Percentiles rank a stretch among this genome's conserved stretches.
phyloP scores from a whole-genome alignment of 2,888 invertebrate species.

The Drosophila quinaria region DNA sequence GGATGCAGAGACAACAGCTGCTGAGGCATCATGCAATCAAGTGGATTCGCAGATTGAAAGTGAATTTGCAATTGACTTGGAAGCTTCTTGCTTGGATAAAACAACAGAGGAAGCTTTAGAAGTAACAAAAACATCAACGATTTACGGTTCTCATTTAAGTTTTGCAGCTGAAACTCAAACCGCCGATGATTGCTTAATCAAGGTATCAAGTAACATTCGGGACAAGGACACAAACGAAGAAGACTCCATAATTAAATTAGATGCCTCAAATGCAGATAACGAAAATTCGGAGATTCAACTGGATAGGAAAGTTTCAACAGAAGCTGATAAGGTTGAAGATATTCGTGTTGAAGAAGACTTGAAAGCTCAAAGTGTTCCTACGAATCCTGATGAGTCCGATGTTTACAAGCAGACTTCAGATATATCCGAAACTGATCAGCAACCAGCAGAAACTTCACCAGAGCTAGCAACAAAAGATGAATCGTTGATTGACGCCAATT shows the following conservation, averaged over 20 bases:
- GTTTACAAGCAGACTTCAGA: background rate
- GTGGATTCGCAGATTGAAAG: slow-evolving; percentile 10
- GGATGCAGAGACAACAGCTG: background rate
- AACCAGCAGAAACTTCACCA: too few relatives aligned
- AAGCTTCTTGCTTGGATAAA: slow-evolving; percentile 6
- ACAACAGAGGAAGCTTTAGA: background rate
- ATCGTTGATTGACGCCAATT: background rate
- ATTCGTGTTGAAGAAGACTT: background rate
- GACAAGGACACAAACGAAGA: background rate
- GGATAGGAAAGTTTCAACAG: background rate
- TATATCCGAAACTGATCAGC: background rate
- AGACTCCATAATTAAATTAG: slow-evolving; percentile 13
- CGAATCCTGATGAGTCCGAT: background rate
- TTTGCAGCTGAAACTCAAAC: background rate
- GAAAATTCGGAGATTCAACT: slow-evolving; percentile 1
- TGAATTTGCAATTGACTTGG: slow-evolving; percentile 13
- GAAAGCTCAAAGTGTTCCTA: background rate
- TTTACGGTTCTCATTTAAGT: slow-evolving; percentile 15
- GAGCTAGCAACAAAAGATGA: background rate
- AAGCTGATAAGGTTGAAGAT: background rate
- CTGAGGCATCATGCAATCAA: background rate
- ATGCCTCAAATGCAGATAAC: slow-evolving; percentile 5
- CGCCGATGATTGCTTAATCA: background rate
- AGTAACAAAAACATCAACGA: slow-evolving; percentile 14
- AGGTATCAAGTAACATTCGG: background rate